Conservation (phyloP, 2,113 vertebrate species). For the Albula glossodonta region DNA sequence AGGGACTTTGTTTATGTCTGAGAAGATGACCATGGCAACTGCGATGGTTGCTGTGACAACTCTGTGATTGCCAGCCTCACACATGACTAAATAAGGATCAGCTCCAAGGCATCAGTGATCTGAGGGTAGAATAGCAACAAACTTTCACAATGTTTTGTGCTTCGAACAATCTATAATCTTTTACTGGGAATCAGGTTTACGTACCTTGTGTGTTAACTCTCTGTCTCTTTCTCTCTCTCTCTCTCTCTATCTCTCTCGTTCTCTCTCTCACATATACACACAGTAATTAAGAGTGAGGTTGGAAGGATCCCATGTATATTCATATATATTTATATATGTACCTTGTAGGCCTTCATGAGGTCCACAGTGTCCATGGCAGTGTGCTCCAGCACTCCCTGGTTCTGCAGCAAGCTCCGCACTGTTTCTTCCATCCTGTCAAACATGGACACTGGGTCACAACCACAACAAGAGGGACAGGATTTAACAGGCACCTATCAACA, state of each 20-base stretch:
- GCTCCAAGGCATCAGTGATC: neutral
- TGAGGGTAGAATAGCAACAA: neutral
- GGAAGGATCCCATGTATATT: neutral
- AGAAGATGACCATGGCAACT: slow-evolving; percentile 7
- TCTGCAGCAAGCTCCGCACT: slow-evolving; percentile 83
- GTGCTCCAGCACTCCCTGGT: slow-evolving; percentile 76
- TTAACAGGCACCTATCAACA: neutral
- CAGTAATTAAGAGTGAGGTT: neutral
- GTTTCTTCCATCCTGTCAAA: slow-evolving; percentile 89
- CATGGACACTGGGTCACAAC: slow-evolving; percentile 13
- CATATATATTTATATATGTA: slow-evolving; percentile 45
- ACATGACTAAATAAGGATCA: neutral
- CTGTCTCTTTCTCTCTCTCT: too few relatives aligned
- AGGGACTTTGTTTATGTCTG: neutral
- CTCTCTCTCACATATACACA: neutral
- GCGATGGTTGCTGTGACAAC: neutral
- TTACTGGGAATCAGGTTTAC: too few relatives aligned
- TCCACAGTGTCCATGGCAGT: slow-evolving; percentile 76
- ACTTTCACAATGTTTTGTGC: neutral
- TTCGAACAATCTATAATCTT: too few relatives aligned
- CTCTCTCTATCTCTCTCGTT: too few relatives aligned
- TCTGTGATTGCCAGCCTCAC: neutral
- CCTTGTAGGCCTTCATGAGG: slow-evolving; percentile 83
- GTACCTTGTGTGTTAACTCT: too few relatives aligned
- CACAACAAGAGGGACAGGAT: neutral